Conservation (phyloP, 30 jellyfish, hydroid and myxozoan genomes). For the Sanderia malayensis region DNA sequence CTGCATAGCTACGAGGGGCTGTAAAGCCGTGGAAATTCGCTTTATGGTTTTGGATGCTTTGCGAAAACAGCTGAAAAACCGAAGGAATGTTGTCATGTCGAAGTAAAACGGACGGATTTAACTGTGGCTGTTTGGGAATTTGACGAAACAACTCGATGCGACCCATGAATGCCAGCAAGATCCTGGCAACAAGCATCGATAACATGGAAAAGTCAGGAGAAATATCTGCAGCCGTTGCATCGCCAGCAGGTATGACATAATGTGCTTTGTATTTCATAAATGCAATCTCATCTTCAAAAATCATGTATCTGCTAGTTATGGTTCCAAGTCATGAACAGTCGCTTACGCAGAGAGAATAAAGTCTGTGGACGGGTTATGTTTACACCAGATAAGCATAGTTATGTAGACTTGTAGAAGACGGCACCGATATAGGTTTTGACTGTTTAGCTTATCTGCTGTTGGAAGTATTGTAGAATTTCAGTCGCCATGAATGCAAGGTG, state of each 20-base stretch:
- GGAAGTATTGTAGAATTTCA: no score
- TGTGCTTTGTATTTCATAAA: no score
- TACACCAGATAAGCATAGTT: neutral
- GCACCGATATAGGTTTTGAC: neutral
- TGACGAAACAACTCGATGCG: no score
- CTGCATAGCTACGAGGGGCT: neutral
- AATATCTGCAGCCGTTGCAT: neutral
- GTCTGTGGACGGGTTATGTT: neutral
- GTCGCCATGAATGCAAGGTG: no score
- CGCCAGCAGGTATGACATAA: conserved; percentile 1
- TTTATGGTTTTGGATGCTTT: neutral
- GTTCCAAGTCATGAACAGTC: neutral
- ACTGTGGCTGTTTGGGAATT: no score
- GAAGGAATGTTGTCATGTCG: no score
- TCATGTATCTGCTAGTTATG: neutral
- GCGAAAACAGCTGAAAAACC: neutral
- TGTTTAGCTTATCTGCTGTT: no score
- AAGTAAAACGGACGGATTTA: no score
- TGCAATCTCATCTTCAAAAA: neutral
- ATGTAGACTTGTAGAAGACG: neutral
- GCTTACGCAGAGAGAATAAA: neutral
- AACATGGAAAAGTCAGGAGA: neutral
- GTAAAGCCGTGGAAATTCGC: neutral
- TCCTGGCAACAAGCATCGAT: no score
- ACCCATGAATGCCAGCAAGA: no score